Conservation (phyloP, 2,888 invertebrate genomes). For the Vesta saturnalis region DNA sequence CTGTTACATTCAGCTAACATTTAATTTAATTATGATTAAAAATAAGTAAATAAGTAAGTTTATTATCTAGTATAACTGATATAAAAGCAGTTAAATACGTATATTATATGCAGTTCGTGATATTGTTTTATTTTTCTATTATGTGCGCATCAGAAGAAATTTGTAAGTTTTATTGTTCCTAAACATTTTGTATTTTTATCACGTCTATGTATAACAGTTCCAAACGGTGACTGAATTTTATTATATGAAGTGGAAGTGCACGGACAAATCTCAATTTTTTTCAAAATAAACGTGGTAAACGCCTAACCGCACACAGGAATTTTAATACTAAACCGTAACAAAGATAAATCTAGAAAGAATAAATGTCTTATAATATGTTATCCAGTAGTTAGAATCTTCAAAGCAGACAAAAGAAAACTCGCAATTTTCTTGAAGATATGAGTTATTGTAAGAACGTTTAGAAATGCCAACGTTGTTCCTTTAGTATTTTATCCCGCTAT, state of each 20-base stretch:
- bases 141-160: conserved; percentile 14
- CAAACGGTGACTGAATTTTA: conserved; percentile 34
- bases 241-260: conserved; percentile 33
- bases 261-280: conserved; percentile 31
- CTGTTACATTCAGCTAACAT: too few relatives aligned
- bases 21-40: too few relatives aligned
- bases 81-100: too few relatives aligned
- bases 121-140: conserved; percentile 8
- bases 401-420: conserved; percentile 14
- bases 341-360: conserved; percentile 6
- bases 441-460: conserved; percentile 9
- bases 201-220: conserved; percentile 35
- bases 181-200: conserved; percentile 24
- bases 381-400: conserved; percentile 9
- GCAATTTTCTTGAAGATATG: conserved; percentile 13
- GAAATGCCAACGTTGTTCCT: conserved; percentile 17
- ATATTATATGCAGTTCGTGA: too few relatives aligned
- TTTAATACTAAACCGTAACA: conserved; percentile 7
- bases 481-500: conserved; percentile 29
- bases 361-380: conserved; percentile 14
- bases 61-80: too few relatives aligned
- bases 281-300: conserved; percentile 23
- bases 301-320: neutral
- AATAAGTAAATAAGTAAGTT: too few relatives aligned
- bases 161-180: conserved; percentile 1